These are phyloP conservation scores for Morone saxatilis DNA, from an alignment of 2,113 vertebrate genomes.

Conservation along the genomic window DNA sequence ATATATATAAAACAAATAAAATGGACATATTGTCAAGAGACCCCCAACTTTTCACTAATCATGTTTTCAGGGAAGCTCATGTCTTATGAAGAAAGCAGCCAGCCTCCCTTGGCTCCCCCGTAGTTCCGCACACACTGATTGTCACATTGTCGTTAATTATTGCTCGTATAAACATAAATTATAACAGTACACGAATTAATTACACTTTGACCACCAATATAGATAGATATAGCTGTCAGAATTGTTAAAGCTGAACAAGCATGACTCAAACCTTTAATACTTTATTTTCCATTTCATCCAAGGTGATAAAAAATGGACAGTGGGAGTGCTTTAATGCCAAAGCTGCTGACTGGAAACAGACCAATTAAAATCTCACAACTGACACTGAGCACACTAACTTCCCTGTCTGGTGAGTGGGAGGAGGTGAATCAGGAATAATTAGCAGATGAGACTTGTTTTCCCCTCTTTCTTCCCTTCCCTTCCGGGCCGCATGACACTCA, in stretches of 20 bases:
- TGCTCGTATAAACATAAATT: background rate
- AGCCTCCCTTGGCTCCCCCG: too few species aligned
- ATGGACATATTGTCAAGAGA: too few species aligned
- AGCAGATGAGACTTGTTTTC: slow-evolving; percentile 46
- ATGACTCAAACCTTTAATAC: background rate
- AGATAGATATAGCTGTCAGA: background rate
- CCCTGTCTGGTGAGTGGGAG: slow-evolving; percentile 9
- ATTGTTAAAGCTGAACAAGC: background rate
- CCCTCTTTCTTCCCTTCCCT: slow-evolving; percentile 3
- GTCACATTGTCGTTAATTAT: background rate
- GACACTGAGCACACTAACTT: background rate
- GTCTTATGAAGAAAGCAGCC: too few species aligned
- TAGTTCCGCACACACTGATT: too few species aligned
- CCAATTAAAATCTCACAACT: slow-evolving; percentile 33
- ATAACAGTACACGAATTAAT: background rate
- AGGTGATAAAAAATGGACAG: background rate
- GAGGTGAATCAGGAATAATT: slow-evolving; percentile 40
- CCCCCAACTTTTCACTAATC: too few species aligned
- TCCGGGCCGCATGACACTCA: slow-evolving; percentile 28
- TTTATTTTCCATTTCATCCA: background rate
- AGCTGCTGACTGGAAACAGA: background rate
- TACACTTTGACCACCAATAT: background rate
- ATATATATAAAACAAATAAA: too few species aligned
- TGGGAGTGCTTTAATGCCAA: background rate
- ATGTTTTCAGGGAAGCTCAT: too few species aligned